Base-by-base conservation (phyloP, 2,888 invertebrate species). In the Altica lythri region DNA sequence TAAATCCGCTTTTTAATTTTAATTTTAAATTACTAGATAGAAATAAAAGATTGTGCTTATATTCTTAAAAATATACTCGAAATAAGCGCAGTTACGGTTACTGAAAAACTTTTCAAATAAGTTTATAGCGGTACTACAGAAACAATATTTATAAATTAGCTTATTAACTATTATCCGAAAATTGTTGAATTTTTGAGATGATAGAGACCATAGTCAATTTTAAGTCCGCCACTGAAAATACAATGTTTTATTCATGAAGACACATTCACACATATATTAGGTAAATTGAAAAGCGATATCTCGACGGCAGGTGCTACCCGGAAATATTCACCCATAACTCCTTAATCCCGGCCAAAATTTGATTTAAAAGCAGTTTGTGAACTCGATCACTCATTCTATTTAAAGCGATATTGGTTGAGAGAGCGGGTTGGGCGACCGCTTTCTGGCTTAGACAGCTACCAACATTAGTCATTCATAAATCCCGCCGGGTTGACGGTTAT, bases 311-410 rank as follows among this genome's bases (percentile, higher is more conserved):
- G 69, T 70, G 70, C 61, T 59, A 61, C 61, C 54, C 57, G 68
- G 68, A 68, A 70, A 71, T 70, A 71, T 71, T 70, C 70, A 68
- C 68, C 68, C 68, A 68, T 70, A 71, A 65, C 67, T 66, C 66
- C 62, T 62, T 69, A 70, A 69, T 71, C 69, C 68, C 53, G 62
- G 50, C 60, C 66, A 63, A 68, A 69, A 69, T 70, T 69, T 71
- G 70, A 71, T 71, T 71, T 71, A 72, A 63, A 66, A 63, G 64
- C 66, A 68, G 68, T 69, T 68, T 68, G 67, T 61, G 63, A 67
- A 69, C 68, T 65, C 68, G 62, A 69, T 70, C 68, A 65, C 62
- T 69, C 69, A 69, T 67, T 66, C 67, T 60, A 61, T 59, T 64
- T 65, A 62, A 62, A 65, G 65, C 67, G 61, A 60, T 64, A 66